These are phyloP conservation scores for Lindbergichthys nudifrons DNA, from an alignment of 2,797 vertebrate genomes.

Conservation along the genomic window DNA sequence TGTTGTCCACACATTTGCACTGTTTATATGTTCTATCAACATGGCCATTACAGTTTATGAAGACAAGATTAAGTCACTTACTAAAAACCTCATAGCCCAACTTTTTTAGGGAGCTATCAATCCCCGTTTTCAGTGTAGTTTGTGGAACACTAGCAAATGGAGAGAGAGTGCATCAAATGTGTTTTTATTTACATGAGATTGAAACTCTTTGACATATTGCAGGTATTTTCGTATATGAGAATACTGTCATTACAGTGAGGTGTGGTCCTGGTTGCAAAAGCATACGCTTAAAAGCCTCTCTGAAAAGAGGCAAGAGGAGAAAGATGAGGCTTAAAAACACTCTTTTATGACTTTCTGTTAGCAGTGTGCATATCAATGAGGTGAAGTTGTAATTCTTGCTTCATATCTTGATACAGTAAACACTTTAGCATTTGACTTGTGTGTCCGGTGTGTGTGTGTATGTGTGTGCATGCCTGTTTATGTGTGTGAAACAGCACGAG, in stretches of 20 bases:
- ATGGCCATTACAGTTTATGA: not conserved
- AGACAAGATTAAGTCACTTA: not conserved
- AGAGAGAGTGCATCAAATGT: not conserved
- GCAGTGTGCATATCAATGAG: slow-evolving; percentile 28
- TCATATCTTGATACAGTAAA: slow-evolving; percentile 20
- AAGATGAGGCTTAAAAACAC: not conserved
- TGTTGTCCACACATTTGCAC: not conserved
- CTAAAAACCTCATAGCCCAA: not conserved
- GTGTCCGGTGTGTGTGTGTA: slow-evolving; percentile 5
- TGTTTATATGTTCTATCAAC: not conserved
- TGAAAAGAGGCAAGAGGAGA: slow-evolving; percentile 5
- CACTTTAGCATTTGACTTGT: slow-evolving; percentile 14
- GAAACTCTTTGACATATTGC: not conserved
- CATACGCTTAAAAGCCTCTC: not conserved
- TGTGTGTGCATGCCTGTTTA: not conserved
- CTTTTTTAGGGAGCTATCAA: not conserved
- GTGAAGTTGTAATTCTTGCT: slow-evolving; percentile 15
- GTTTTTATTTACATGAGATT: slow-evolving; percentile 27
- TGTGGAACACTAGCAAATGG: not conserved
- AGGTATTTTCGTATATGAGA: not conserved
- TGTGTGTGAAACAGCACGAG: slow-evolving; percentile 33
- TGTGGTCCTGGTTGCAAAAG: slow-evolving; percentile 14
- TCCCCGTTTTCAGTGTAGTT: too few species aligned
- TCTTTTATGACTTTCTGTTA: slow-evolving; percentile 24
- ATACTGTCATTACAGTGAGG: slow-evolving; percentile 5